Evolutionary conservation across 2,113 vertebrate species (phyloP).

Genomic region (Myotis lucifugus): DNA sequence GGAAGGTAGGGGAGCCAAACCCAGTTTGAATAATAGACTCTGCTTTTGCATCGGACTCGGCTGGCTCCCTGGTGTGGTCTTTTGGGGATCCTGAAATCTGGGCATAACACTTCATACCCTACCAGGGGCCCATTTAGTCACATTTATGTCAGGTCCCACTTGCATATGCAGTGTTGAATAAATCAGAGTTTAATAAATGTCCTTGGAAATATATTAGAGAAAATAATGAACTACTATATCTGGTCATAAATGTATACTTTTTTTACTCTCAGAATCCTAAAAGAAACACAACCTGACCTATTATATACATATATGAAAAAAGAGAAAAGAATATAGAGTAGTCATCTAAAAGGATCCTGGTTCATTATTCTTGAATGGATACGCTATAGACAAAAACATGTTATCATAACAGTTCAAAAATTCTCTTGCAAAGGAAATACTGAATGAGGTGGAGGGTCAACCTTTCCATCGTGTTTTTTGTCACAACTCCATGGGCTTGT

Average conservation of each 20-base stretch:
- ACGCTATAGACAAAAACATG: background rate
- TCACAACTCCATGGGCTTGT: background rate
- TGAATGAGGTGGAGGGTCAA: background rate
- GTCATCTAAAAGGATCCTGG: background rate
- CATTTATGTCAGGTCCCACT: conserved; percentile 39
- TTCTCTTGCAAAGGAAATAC: background rate
- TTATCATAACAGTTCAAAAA: background rate
- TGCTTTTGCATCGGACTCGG: no score
- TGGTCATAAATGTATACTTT: conserved; percentile 21
- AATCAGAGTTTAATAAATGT: conserved; percentile 58
- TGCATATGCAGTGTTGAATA: conserved; percentile 3
- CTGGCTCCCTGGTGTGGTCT: no score
- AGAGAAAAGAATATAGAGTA: background rate
- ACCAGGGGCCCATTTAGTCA: background rate
- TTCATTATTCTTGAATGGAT: background rate
- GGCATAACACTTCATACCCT: conserved; percentile 36
- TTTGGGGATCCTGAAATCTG: no score
- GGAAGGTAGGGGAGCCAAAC: no score
- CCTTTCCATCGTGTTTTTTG: background rate
- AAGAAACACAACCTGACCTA: background rate
- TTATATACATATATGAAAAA: background rate
- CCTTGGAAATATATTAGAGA: conserved; percentile 39
- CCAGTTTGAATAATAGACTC: no score
- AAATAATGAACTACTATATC: conserved; percentile 11
- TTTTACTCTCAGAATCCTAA: background rate